Base-by-base conservation (phyloP, 1,140 invertebrate species). In the Nephila pilipes region DNA sequence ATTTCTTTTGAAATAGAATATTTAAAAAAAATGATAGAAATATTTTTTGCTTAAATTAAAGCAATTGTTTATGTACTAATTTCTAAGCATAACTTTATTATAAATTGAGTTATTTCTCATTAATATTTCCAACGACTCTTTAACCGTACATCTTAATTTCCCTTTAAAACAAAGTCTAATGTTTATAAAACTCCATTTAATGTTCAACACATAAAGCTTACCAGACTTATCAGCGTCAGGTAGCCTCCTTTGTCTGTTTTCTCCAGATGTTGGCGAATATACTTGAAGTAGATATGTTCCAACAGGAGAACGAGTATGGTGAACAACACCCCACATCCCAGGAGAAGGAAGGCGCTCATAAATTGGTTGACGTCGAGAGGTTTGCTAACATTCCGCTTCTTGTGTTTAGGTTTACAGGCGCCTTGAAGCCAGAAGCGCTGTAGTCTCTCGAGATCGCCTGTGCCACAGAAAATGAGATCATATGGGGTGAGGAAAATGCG, bases 371-470 rank as follows among this genome's bases (percentile, higher is more conserved):
- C 96, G 3, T 99, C 99, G 93, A 99, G 96, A 0, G 98, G 98
- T 95, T 99, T 98, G 90, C 96, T 96, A 5, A 95, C 94, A 22
- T 94, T 95, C 87, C 98, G 97, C 94, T 98, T 97, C 95, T 98
- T 97, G 95, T 98, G 98, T 36, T 98, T 98, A 0, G 98, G 98
- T 94, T 98, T 98, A 95, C 99, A 99, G 0, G 98, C 98, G 6
- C 99, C 99, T 0, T 99, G 99, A 97, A 99, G 98, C 99, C 99
- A 99, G 95, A 98, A 99, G 94, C 98, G 97, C 94, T 99, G 97
- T 93, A 99, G 96, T 94, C 99, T 96, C 95, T 99, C 99, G 94
- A 99, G 96, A 95, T 99, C 98, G 75, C 97, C 97, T 98, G 94
- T 83, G 94, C 94, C 16, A 60, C 22, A 22, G 58, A 75, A 32